A percentile compares a stretch with the other conserved stretches of the same genome.
Evolutionary conservation across 2,113 vertebrate genomes (phyloP).

Genomic region (Felis chaus): DNA sequence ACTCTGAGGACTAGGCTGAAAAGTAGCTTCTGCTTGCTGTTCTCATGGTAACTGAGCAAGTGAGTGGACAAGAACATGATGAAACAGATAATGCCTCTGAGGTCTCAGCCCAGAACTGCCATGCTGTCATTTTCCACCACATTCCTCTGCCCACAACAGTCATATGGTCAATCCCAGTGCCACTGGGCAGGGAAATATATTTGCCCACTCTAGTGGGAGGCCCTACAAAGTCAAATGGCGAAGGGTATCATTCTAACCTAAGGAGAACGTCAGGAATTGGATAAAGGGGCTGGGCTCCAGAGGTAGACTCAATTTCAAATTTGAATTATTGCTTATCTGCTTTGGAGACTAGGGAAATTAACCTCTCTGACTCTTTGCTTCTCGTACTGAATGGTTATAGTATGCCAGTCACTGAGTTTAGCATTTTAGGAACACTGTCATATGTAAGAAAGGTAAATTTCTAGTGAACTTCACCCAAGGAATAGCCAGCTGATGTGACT

Average conservation of each 20-base stretch:
- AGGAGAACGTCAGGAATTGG: neutral
- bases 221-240: neutral
- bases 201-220: neutral
- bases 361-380: neutral
- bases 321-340: neutral
- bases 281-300: neutral
- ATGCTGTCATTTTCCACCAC: neutral
- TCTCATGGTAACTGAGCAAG: neutral
- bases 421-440: neutral
- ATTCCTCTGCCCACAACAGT: neutral
- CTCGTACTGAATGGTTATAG: neutral
- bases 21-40: neutral
- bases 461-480: constrained; percentile 19
- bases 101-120: neutral
- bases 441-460: neutral
- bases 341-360: neutral
- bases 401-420: neutral
- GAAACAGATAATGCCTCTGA: neutral
- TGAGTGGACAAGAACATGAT: neutral
- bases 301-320: neutral
- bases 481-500: constrained; percentile 35
- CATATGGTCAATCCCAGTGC: neutral
- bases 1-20: neutral
- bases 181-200: neutral
- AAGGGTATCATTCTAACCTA: neutral